Conservation (phyloP, 2,797 vertebrate species). For the Cheracebus regulus region DNA sequence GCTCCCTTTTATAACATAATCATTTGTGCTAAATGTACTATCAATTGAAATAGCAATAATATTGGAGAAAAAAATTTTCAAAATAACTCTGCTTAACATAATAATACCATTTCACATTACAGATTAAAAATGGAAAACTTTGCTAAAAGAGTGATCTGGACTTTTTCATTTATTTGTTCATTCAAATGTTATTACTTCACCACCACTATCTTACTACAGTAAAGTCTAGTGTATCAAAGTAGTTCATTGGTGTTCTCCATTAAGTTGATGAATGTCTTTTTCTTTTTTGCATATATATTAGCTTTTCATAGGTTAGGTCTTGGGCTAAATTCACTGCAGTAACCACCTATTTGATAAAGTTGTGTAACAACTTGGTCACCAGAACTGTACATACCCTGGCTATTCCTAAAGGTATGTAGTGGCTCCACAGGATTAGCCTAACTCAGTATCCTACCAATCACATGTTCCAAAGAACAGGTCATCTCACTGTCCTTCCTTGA, state of each 20-base stretch:
- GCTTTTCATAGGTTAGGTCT: neutral
- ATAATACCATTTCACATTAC: constrained; percentile 38
- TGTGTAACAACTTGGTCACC: neutral
- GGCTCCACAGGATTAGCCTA: neutral
- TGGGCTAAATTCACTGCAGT: neutral
- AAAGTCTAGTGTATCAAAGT: neutral
- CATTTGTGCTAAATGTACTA: constrained; percentile 54
- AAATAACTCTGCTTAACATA: constrained; percentile 39
- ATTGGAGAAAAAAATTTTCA: constrained; percentile 55
- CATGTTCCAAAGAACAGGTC: neutral
- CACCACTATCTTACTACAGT: neutral
- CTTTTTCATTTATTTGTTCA: constrained; percentile 55
- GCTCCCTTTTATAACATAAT: constrained; percentile 57
- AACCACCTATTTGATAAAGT: neutral
- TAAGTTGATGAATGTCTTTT: neutral
- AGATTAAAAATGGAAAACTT: constrained; percentile 53
- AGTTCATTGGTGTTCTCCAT: neutral
- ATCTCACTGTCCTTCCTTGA: neutral
- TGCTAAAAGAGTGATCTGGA: constrained; percentile 32
- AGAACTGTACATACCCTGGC: neutral
- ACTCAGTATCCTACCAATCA: neutral
- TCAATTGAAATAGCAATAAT: constrained; percentile 67
- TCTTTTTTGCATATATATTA: neutral
- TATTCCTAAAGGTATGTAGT: neutral
- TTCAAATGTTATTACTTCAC: neutral